Base-by-base conservation (phyloP, 1,140 invertebrate species). In the Drosophila pandora region DNA sequence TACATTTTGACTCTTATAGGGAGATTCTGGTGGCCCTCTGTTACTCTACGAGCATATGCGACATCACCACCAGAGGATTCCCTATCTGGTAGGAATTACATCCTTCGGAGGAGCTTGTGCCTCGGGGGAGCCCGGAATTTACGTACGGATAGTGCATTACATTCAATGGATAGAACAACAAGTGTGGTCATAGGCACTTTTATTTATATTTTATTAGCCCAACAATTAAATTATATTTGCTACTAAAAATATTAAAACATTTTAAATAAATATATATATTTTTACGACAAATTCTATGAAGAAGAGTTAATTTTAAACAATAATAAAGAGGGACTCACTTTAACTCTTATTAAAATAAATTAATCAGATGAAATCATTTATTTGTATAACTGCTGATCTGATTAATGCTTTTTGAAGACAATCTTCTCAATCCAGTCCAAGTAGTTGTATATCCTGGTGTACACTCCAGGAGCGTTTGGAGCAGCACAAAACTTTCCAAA, bases 61-160 rank as follows among this genome's bases (percentile, higher is more conserved):
- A 73, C 93, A 94, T 17, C 87, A 92, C 21, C 92, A 93, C 77
- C 76, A 90, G 1, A 92, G 93, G 34, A 93, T 94, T 69, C 96
- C 95, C 93, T 95, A 95, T 73, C 89, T 96, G 45, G 95, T 94
- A 6, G 96, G 95, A 2, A 93, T 96, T 32, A 94, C 96, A 0
- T 95, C 95, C 74, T 95, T 96, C 76, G 97, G 97, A 2, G 94
- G 95, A 76, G 96, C 96, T 6, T 97, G 96, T 85, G 96, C 93
- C 8, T 93, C 94, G 37, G 93, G 94, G 52, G 94, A 96, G 87
- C 95, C 96, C 0, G 96, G 94, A 0, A 92, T 95, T 34, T 96
- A 96, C 69, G 95, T 95, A 1, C 93, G 92, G 73, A 93, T 95
- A 7, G 71, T 89, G 0, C 88, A 93, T 32, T 95, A 93, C 57